These are phyloP conservation scores for Drosophila rubida DNA, from an alignment of 2,888 invertebrate genomes.

Conservation along the genomic window DNA sequence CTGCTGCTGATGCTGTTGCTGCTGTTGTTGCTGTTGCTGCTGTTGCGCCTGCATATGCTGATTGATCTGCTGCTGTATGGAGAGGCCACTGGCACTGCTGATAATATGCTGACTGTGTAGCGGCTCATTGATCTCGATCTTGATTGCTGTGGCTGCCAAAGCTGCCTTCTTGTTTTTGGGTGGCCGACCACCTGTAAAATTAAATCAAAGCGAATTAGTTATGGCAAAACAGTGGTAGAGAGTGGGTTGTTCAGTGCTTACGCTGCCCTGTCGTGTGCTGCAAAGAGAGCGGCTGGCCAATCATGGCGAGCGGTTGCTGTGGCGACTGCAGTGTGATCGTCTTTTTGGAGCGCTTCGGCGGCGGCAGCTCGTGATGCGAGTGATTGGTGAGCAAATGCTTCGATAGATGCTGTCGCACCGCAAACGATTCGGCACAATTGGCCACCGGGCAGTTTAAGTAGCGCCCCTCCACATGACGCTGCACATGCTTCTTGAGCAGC, in stretches of 20 bases:
- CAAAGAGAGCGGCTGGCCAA: slow-evolving; percentile 83
- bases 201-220: not conserved
- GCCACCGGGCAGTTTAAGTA: slow-evolving; percentile 84
- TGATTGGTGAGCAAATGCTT: slow-evolving; percentile 85
- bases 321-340: slow-evolving; percentile 79
- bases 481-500: slow-evolving; percentile 84
- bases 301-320: slow-evolving; percentile 84
- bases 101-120: slow-evolving; percentile 82
- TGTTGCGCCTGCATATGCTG: slow-evolving; percentile 82
- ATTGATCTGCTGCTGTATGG: slow-evolving; percentile 83
- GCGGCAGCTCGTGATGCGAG: slow-evolving; percentile 84
- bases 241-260: slow-evolving; percentile 61
- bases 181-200: slow-evolving; percentile 81
- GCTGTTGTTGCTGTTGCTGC: slow-evolving; percentile 70
- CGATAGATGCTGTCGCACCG: slow-evolving; percentile 85
- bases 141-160: slow-evolving; percentile 80
- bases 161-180: slow-evolving; percentile 83
- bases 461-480: slow-evolving; percentile 85
- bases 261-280: slow-evolving; percentile 84
- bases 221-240: no score
- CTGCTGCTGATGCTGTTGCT: slow-evolving; percentile 71
- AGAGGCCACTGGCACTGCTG: slow-evolving; percentile 82
- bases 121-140: slow-evolving; percentile 83
- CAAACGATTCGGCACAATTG: slow-evolving; percentile 84
- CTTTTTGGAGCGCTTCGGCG: slow-evolving; percentile 84